Percentiles rank a stretch among this genome's conserved stretches.
Evolutionary conservation across 2,888 invertebrate genomes (phyloP).

Genomic region (Drosophila kuntzei): DNA sequence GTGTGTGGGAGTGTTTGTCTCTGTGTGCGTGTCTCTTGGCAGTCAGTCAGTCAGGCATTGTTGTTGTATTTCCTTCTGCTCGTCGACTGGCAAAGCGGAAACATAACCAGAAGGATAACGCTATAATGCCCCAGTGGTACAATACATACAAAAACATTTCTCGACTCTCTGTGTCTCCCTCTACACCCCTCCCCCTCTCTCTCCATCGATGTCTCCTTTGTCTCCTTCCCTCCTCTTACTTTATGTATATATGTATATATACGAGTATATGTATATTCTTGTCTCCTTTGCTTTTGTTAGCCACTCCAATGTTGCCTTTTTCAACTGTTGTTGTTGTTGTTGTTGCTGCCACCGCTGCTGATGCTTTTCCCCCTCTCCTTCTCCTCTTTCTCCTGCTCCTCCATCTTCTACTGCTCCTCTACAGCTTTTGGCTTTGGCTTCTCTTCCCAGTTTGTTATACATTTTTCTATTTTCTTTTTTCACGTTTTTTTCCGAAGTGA

Average conservation of each 20-base stretch:
- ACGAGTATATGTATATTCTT: conserved; percentile 12
- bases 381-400: background rate
- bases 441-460: conserved; percentile 31
- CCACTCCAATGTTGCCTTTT: conserved; percentile 68
- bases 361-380: background rate
- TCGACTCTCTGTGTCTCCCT: conserved; percentile 54
- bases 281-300: conserved; percentile 41
- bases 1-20: conserved; percentile 32
- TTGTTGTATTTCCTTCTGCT: conserved; percentile 56
- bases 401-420: background rate
- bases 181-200: background rate
- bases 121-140: conserved; percentile 85
- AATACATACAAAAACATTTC: conserved; percentile 75
- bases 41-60: conserved; percentile 80
- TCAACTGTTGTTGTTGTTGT: conserved; percentile 36
- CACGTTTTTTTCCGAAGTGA: conserved; percentile 43
- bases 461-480: conserved; percentile 32
- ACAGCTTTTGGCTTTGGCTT: conserved; percentile 65
- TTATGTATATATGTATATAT: background rate
- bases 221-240: background rate
- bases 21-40: conserved; percentile 67
- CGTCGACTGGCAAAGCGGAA: conserved; percentile 83
- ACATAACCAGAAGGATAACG: conserved; percentile 85
- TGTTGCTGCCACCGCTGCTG: conserved; percentile 14
- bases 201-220: background rate